Conservation (phyloP, 2,113 vertebrate genomes). For the Prionailurus bengalensis region DNA sequence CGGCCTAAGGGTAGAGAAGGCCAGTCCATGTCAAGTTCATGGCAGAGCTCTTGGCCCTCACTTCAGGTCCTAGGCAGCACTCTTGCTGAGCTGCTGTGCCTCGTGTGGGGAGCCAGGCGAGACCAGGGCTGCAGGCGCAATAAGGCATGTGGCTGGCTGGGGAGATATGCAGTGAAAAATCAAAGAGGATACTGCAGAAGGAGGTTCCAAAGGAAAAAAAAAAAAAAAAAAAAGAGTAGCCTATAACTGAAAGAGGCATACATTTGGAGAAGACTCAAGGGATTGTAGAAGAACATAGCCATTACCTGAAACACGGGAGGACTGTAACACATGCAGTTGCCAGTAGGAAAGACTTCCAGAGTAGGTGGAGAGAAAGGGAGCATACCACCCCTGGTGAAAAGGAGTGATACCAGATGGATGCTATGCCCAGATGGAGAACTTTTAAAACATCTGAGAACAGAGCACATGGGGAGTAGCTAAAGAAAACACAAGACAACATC, state of each 20-base stretch:
- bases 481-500: background rate
- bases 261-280: background rate
- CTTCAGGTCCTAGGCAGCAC: fast-evolving
- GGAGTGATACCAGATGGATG: background rate
- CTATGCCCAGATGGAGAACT: background rate
- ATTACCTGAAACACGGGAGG: background rate
- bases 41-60: background rate
- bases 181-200: background rate
- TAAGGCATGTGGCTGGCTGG: fast-evolving
- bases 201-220: background rate
- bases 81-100: background rate
- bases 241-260: background rate
- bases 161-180: background rate
- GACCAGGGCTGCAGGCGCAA: no score
- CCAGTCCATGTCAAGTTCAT: background rate
- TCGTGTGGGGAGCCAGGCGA: background rate
- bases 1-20: background rate
- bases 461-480: background rate
- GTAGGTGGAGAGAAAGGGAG: background rate
- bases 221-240: background rate
- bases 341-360: background rate
- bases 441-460: background rate
- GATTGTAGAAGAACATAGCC: background rate
- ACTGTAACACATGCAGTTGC: background rate
- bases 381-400: background rate